Evolutionary conservation across 2,113 vertebrate species (phyloP).

Genomic region (Hyla sarda): DNA sequence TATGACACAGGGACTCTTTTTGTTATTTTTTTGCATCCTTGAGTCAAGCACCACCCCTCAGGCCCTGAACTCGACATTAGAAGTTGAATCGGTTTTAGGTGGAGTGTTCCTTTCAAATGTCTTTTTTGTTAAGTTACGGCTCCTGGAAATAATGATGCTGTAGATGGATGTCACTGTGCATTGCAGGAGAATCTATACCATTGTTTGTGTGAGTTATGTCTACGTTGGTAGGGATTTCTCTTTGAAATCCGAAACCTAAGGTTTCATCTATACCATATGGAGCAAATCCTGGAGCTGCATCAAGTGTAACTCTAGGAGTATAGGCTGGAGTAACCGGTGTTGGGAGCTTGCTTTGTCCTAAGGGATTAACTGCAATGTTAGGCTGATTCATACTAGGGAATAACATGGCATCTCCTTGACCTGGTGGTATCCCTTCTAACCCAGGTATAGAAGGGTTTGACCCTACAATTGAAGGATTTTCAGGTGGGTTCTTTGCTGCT

Average conservation of each 20-base stretch:
- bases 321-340: slow-evolving; percentile 36
- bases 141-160: slow-evolving; percentile 62
- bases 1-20: too few species aligned
- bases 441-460: background rate
- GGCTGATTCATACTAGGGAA: slow-evolving; percentile 54
- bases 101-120: background rate
- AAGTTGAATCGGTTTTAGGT: background rate
- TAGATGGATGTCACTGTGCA: slow-evolving; percentile 28
- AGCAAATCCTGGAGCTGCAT: slow-evolving; percentile 52
- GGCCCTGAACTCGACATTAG: background rate
- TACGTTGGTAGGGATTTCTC: slow-evolving; percentile 42
- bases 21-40: background rate
- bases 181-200: slow-evolving; percentile 24
- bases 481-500: background rate
- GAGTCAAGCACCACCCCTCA: background rate
- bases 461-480: background rate
- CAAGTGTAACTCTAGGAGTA: slow-evolving; percentile 55
- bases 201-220: slow-evolving; percentile 6
- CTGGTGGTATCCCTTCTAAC: slow-evolving; percentile 39
- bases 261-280: slow-evolving; percentile 51
- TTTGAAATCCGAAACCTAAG: slow-evolving; percentile 51
- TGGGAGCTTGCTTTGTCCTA: slow-evolving; percentile 49
- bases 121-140: slow-evolving; percentile 18
- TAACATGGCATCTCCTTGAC: slow-evolving; percentile 46
- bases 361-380: background rate